Evolutionary conservation across 64 coral and sea anemone genomes (phyloP), one percentile per base, ranked within the genome.

Genomic region (Catalaphyllia jardinei): DNA sequence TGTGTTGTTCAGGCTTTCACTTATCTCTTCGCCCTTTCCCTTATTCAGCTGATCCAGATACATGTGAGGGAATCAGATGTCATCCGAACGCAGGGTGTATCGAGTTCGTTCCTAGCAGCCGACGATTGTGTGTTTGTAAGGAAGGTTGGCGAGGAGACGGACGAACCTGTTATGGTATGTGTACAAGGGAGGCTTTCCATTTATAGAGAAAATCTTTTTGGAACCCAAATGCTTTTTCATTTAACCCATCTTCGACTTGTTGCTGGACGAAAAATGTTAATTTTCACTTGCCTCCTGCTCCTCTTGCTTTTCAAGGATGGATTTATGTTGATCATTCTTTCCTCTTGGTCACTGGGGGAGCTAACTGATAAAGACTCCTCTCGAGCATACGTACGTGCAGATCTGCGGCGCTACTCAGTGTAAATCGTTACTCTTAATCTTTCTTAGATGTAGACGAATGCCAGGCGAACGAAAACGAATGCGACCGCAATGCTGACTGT

Each of bases 31-130:
- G 28, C 1, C 8, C 60, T 20, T 57, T 57, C 10, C 15, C 54
- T 72, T 35, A 35, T 75, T 27, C 51, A 89, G 89, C 72, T 59
- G 90, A 86, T 57, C 10, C 54, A 9, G 90, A 74, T 4, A 81
- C 89, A 2, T 94, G 93, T 55, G 93, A 52, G 52, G 93, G 93
- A 9, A 63, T 91, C 16, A 91, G 46, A 20, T 94, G 93, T 82
- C 83, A 91, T 20, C 39, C 31, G 14, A 94, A 91, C 50, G 93
- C 93, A 18, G 86, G 76, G 39, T 94, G 93, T 10, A 29, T 72
- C 19, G 6, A 35, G 17, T 24, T 29, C 5, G 2, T 50, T 19
- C 72, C 75, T 18, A 67, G 74, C 29, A 31, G 29, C 28, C 30
- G 24, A 17, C 87, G 73, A 60, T 27, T 75, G 31, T 89, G 87